A percentile compares a stretch with the other conserved stretches of the same genome.
Conservation (phyloP, 2,113 vertebrate species). For the Gracilinanus agilis region DNA sequence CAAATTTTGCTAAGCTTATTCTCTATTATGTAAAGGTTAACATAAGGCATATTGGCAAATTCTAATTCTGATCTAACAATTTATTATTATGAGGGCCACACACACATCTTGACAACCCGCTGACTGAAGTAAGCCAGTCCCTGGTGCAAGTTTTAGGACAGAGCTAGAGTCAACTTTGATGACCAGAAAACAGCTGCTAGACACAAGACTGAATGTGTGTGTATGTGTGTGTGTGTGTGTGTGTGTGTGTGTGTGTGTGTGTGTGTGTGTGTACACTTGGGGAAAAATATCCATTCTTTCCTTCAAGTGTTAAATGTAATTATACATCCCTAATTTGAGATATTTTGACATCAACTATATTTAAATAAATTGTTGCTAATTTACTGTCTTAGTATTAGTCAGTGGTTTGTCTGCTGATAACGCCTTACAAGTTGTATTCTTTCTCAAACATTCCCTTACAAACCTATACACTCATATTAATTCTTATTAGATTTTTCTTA, state of each 20-base stretch:
- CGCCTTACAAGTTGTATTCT: not conserved
- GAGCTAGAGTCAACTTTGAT: conserved; percentile 21
- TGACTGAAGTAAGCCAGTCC: conserved; percentile 13
- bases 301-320: conserved; percentile 59
- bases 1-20: conserved; percentile 61
- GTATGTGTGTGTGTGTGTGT: too few species aligned
- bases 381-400: conserved; percentile 66
- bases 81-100: conserved; percentile 35
- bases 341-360: conserved; percentile 53
- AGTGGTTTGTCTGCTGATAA: conserved; percentile 54
- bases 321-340: conserved; percentile 50
- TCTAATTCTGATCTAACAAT: conserved; percentile 70
- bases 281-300: conserved; percentile 52
- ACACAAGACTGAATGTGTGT: not conserved
- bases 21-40: conserved; percentile 68
- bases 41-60: conserved; percentile 74
- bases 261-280: too few species aligned
- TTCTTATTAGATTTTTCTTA: conserved; percentile 6
- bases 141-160: conserved; percentile 15
- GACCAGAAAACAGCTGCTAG: not conserved
- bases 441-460: not conserved
- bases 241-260: too few species aligned
- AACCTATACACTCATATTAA: not conserved
- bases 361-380: conserved; percentile 66
- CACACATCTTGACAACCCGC: conserved; percentile 30